These are phyloP conservation scores for Rhadinocentrus ornatus DNA, from an alignment of 2,797 vertebrate species.

Conservation along the genomic window DNA sequence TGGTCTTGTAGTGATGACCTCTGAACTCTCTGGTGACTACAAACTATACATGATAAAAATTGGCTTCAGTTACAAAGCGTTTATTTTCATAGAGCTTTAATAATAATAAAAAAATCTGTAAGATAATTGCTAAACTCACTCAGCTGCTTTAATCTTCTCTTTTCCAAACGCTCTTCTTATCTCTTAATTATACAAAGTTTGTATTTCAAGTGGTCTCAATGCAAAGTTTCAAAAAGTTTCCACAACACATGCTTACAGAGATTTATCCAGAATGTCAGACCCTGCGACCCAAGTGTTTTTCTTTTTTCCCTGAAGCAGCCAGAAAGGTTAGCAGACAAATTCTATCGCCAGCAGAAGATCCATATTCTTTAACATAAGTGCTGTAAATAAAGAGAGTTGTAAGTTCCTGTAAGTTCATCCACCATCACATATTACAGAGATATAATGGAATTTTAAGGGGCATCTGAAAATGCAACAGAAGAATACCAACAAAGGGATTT, in stretches of 20 bases:
- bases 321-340: constrained; percentile 50
- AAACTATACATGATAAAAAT: not conserved
- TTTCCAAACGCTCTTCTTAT: not conserved
- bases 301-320: constrained; percentile 47
- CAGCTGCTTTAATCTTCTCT: not conserved
- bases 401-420: constrained; percentile 37
- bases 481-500: constrained; percentile 36
- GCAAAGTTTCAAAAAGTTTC: not conserved
- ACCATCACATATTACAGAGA: constrained; percentile 44
- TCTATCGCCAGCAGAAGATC: constrained; percentile 55
- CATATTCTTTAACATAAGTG: constrained; percentile 70
- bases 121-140: constrained; percentile 4
- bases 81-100: not conserved
- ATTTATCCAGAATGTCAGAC: constrained; percentile 29
- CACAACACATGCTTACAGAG: not conserved
- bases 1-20: constrained; percentile 13
- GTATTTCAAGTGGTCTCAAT: constrained; percentile 11
- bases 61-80: not conserved
- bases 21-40: not conserved
- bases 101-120: too few species aligned
- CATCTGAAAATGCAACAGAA: constrained; percentile 19
- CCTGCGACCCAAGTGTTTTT: constrained; percentile 20
- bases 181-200: constrained; percentile 8
- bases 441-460: constrained; percentile 22
- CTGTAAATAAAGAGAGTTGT: constrained; percentile 68